Base-by-base conservation (phyloP, 2,113 vertebrate genomes). In the Polypterus senegalus region DNA sequence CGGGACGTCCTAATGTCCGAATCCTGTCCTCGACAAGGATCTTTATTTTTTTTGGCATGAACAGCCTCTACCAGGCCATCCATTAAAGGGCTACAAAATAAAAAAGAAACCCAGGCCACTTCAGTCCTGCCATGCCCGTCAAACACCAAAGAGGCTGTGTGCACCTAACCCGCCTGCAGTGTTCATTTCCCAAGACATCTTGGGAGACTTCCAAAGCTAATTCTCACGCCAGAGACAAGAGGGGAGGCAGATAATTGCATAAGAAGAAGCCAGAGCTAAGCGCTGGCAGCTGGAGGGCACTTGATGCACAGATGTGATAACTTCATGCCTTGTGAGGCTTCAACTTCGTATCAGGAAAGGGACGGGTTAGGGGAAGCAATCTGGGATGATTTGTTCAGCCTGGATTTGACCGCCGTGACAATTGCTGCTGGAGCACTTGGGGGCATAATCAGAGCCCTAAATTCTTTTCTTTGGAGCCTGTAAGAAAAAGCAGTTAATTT, bases 211-310 rank as follows among this genome's bases (percentile, higher is more conserved):
- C 68, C 70, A 77, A 79, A 81, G 76, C 70, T 74, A 79, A 79
- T 83, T 75, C 71, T 73, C 69, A 72, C 61, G 72, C 73, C 66
- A 67, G 69, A 75, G 77, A 83, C 78, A 83, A 81, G 79, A 73
- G 62, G 79, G 82, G 77, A 63, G 65, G 64, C 67, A 79, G 80
- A 86, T 82, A 84, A 85, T 86, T 84, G 83, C 78, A 79, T 76
- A 74, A 82, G 79, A 80, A 74, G 73, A 76, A 79, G 81, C 79
- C 68, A 78, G 73, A 71, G 77, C 76, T 79, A 80, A 81, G 74
- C 63, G 69, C 75, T 65, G 74, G 72, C 77, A 79, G 77, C 82
- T 85, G 65, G 81, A 82, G 82, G 79, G 75, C 71, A 69, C 71
- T 76, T 66, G 59, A 68, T 63, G 73, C 71, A 68, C 73, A 78